Conservation (phyloP, 2,113 vertebrate species). For the Ursus arctos region DNA sequence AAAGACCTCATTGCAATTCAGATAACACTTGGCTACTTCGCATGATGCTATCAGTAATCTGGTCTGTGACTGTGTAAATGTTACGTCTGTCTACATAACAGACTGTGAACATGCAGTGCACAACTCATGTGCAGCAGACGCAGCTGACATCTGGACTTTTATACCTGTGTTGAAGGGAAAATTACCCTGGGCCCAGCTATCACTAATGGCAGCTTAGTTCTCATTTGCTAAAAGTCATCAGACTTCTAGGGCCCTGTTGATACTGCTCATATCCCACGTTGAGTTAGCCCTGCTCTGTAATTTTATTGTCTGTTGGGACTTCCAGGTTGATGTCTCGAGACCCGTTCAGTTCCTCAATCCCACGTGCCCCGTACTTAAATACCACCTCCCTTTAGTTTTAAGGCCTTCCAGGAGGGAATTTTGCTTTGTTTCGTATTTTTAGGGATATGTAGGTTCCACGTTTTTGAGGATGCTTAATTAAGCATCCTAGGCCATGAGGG, state of each 20-base stretch:
- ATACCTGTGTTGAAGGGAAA: neutral
- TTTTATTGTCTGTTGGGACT: neutral
- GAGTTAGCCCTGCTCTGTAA: neutral
- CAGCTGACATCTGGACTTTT: neutral
- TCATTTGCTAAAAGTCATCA: neutral
- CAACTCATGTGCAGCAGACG: neutral
- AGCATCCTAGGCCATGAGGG: neutral
- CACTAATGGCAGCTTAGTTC: neutral
- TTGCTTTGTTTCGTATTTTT: neutral
- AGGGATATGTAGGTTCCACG: neutral
- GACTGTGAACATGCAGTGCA: accelerated
- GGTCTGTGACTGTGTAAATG: neutral
- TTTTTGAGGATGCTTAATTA: neutral
- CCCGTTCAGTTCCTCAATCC: neutral
- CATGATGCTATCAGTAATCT: neutral
- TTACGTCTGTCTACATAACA: neutral
- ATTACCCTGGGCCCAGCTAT: neutral
- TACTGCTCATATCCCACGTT: accelerated
- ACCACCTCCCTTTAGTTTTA: neutral
- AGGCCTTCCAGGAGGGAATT: neutral
- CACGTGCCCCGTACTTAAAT: neutral
- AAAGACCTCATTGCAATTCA: neutral
- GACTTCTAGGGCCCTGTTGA: neutral
- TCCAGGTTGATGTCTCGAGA: neutral
- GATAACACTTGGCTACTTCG: neutral